Base-by-base conservation (phyloP, 2,888 invertebrate species). In the Eilema caniola region DNA sequence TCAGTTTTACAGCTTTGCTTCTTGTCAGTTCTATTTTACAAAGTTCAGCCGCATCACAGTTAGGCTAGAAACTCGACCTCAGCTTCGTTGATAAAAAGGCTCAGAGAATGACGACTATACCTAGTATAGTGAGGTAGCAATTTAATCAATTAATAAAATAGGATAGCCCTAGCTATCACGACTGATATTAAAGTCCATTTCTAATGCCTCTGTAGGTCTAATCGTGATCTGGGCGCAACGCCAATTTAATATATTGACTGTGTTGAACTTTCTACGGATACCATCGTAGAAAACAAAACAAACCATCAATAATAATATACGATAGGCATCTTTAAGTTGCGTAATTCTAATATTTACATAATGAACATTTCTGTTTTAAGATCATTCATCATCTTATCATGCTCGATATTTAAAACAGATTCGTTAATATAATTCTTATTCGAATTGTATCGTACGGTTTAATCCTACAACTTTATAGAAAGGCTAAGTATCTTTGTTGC, bases 121-220 rank as follows among this genome's bases (percentile, higher is more conserved):
- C n/a, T n/a, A n/a, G n/a, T 75, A 76, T 73, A 80, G 78, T 78
- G 72, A 82, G 79, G 10, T 20, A 76, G 74, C 83, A 87, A 90
- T 90, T 78, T 79, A 86, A 91, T 90, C 90, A 90, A 92, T 90
- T 90, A 92, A 90, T 90, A 89, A 87, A 82, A 77, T 77, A 71
- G 77, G 80, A 82, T 78, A 80, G 77, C 77, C 77, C 73, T 73
- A 79, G 83, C 85, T 87, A 86, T 89, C 89, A 88, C 85, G 89
- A 89, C 86, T 85, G 82, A 86, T 90, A 91, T 90, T 89, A 89
- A 89, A 88, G 81, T 83, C 76, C 69, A 83, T 89, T 89, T 88
- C 87, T 88, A 89, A 90, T 86, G 81, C 76, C 77, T 80, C 75
- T 80, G 81, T 75, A 78, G 82, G 82, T 80, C 78, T 82, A 84